Evolutionary conservation across 2,888 invertebrate species (phyloP).

Genomic region (Hypena proboscidalis): DNA sequence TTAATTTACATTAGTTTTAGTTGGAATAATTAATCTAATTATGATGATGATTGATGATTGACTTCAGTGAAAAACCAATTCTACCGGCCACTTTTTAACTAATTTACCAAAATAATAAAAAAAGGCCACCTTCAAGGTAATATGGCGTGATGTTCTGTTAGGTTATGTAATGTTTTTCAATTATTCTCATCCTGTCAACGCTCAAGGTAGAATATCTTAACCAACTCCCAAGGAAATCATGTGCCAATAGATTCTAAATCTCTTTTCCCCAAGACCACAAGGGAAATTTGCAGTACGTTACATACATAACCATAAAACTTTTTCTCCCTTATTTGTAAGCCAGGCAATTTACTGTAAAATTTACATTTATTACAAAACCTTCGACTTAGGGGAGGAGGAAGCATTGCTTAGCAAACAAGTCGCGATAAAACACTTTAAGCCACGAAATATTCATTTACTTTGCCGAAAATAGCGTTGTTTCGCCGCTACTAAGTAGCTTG

Average conservation of each 20-base stretch:
- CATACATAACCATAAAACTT: constrained; percentile 15
- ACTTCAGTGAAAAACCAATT: too few species aligned
- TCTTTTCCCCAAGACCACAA: constrained; percentile 8
- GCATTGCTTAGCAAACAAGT: constrained; percentile 29
- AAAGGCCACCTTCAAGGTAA: too few species aligned
- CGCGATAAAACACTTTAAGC: constrained; percentile 34
- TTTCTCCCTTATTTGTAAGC: constrained; percentile 11
- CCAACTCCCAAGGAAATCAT: too few species aligned
- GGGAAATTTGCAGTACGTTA: constrained; percentile 30
- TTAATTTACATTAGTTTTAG: too few species aligned
- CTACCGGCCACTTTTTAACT: too few species aligned
- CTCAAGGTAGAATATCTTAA: too few species aligned
- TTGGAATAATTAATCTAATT: too few species aligned
- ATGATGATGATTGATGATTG: too few species aligned
- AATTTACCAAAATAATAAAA: too few species aligned
- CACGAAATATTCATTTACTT: constrained; percentile 39
- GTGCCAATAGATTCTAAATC: neutral
- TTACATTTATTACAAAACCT: constrained; percentile 17
- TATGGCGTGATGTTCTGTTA: too few species aligned
- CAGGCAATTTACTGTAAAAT: constrained; percentile 4
- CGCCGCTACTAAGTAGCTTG: constrained; percentile 20
- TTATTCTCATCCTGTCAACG: too few species aligned
- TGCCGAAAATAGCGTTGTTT: constrained; percentile 23
- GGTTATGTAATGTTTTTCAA: too few species aligned
- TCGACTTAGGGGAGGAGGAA: constrained; percentile 32